These are phyloP conservation scores for Serilophus lunatus DNA, from an alignment of 2,113 vertebrate species.

Conservation along the genomic window DNA sequence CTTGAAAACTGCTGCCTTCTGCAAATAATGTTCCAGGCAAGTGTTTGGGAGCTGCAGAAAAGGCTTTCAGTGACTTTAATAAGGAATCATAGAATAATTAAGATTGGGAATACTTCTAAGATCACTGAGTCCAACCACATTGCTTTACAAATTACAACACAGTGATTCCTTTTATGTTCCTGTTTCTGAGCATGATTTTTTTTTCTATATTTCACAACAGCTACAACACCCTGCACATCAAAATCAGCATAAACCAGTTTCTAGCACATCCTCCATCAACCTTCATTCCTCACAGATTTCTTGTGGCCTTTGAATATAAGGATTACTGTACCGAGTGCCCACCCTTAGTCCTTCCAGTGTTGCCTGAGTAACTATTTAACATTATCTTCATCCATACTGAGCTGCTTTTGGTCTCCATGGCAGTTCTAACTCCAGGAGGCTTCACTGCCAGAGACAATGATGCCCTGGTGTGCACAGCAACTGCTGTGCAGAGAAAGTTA, in stretches of 20 bases:
- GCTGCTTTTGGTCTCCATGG: neutral
- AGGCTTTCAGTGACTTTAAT: neutral
- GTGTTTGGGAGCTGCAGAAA: neutral
- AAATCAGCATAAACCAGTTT: neutral
- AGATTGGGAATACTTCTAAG: neutral
- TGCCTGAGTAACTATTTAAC: neutral
- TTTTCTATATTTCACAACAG: neutral
- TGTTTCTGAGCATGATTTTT: neutral
- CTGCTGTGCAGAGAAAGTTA: neutral
- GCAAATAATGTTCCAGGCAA: neutral
- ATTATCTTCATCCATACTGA: neutral
- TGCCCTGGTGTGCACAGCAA: neutral
- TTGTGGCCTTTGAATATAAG: neutral
- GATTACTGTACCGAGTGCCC: accelerated
- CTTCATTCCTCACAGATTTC: accelerated
- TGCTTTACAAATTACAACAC: neutral
- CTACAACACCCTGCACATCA: accelerated
- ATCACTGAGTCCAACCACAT: neutral
- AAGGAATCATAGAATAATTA: neutral
- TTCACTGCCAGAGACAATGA: accelerated
- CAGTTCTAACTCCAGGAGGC: neutral
- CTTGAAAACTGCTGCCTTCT: neutral
- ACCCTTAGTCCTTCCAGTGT: neutral
- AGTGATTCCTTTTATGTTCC: neutral
- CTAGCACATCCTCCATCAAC: neutral